Percentiles rank a stretch among this genome's conserved stretches.
phyloP scores from a whole-genome alignment of 2,888 invertebrate genomes.

The Pammene aurita region DNA sequence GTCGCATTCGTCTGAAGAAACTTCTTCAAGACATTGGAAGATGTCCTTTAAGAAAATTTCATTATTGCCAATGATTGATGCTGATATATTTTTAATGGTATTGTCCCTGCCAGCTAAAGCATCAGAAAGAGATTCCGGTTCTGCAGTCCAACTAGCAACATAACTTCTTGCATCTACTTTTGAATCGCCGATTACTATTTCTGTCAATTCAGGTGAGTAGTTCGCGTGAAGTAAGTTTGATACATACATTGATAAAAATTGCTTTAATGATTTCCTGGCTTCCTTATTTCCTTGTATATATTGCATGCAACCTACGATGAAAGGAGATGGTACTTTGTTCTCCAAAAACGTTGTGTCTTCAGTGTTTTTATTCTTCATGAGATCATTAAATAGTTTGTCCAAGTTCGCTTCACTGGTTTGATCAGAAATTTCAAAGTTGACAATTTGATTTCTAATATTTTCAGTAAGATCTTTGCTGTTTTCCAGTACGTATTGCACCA shows the following conservation, averaged over 20 bases:
- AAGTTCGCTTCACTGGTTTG: conserved; percentile 61
- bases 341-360: conserved; percentile 68
- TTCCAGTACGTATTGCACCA: conserved; percentile 67
- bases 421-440: conserved; percentile 68
- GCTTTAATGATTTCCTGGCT: conserved; percentile 65
- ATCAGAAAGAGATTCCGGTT: conserved; percentile 62
- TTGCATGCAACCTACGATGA: conserved; percentile 73
- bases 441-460: conserved; percentile 65
- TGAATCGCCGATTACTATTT: conserved; percentile 75
- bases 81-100: conserved; percentile 68
- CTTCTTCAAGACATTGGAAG: conserved; percentile 61
- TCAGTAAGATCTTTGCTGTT: conserved; percentile 64
- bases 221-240: conserved; percentile 85
- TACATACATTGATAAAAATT: conserved; percentile 71
- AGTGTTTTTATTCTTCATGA: conserved; percentile 65
- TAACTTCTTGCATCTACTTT: conserved; percentile 77
- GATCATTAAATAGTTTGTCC: conserved; percentile 68
- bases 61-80: conserved; percentile 66
- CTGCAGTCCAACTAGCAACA: conserved; percentile 76
- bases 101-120: conserved; percentile 58
- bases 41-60: conserved; percentile 60
- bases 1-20: conserved; percentile 54
- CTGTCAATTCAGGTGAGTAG: conserved; percentile 78
- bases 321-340: conserved; percentile 71
- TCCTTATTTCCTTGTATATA: conserved; percentile 65